Percentiles rank a stretch among this genome's conserved stretches.
Conservation (phyloP, 2,888 invertebrate genomes). For the Drosophila algonquin region DNA sequence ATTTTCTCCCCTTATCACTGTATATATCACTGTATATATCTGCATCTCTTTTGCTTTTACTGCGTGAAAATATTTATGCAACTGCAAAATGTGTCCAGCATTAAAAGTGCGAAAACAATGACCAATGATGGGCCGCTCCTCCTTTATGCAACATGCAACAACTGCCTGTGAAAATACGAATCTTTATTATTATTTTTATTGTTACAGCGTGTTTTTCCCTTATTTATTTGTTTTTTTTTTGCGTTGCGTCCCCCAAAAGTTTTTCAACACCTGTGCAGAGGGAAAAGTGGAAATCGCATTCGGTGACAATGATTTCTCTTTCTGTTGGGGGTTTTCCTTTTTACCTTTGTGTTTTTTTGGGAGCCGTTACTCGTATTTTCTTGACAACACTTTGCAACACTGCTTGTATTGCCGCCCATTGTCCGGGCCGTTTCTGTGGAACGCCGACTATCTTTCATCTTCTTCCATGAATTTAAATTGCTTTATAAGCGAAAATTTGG, state of each 20-base stretch:
- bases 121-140: constrained; percentile 1
- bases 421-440: constrained; percentile 34
- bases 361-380: constrained; percentile 36
- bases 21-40: background rate
- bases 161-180: constrained; percentile 58
- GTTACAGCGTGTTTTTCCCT: constrained; percentile 17
- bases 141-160: constrained; percentile 19
- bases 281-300: constrained; percentile 19
- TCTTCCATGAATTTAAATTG: constrained; percentile 74
- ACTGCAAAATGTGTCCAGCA: constrained; percentile 55
- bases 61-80: constrained; percentile 53
- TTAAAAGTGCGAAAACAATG: constrained; percentile 52
- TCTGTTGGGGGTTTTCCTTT: background rate
- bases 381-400: constrained; percentile 70
- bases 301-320: constrained; percentile 54
- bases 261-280: constrained; percentile 43
- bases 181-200: constrained; percentile 54
- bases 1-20: background rate
- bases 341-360: constrained; percentile 27
- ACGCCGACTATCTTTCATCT: constrained; percentile 56
- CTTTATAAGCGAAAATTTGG: constrained; percentile 55
- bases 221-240: constrained; percentile 8
- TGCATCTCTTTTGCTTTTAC: constrained; percentile 2
- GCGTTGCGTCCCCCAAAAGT: constrained; percentile 42
- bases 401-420: constrained; percentile 61